Evolutionary conservation across 2,113 vertebrate species (phyloP).

Genomic region (Poicephalus meyeri): DNA sequence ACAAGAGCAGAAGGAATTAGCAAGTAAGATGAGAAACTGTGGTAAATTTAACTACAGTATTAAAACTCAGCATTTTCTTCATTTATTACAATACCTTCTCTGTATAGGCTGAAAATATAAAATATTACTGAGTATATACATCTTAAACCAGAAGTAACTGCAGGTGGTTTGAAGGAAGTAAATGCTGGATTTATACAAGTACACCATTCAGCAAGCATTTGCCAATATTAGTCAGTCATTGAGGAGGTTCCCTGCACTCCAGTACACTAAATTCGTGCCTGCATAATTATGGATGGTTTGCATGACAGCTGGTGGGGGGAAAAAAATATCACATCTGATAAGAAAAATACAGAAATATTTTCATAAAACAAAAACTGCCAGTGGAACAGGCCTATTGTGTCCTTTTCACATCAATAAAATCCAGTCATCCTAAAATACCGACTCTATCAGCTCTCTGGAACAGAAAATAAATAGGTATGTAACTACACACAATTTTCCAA

Average conservation of each 20-base stretch:
- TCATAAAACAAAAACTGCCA: conserved; percentile 2
- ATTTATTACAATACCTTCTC: not conserved
- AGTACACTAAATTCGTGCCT: not conserved
- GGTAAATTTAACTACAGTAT: not conserved
- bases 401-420: not conserved
- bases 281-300: conserved; percentile 40
- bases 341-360: conserved; percentile 22
- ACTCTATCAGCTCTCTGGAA: not conserved
- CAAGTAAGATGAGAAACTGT: not conserved
- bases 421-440: not conserved
- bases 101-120: not conserved
- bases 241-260: conserved; percentile 28
- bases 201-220: conserved; percentile 1
- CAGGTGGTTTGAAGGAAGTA: conserved; percentile 37
- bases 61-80: not conserved
- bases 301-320: conserved; percentile 25
- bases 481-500: conserved; percentile 28
- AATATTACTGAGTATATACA: conserved; percentile 14
- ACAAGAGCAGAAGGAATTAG: not conserved
- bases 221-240: conserved; percentile 25
- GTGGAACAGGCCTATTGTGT: not conserved
- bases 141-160: conserved; percentile 19
- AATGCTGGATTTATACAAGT: conserved; percentile 18
- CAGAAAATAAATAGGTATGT: conserved; percentile 2
- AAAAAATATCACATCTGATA: conserved; percentile 11